Evolutionary conservation across 2,113 vertebrate species (phyloP).

Genomic region (Oryzias curvinotus): DNA sequence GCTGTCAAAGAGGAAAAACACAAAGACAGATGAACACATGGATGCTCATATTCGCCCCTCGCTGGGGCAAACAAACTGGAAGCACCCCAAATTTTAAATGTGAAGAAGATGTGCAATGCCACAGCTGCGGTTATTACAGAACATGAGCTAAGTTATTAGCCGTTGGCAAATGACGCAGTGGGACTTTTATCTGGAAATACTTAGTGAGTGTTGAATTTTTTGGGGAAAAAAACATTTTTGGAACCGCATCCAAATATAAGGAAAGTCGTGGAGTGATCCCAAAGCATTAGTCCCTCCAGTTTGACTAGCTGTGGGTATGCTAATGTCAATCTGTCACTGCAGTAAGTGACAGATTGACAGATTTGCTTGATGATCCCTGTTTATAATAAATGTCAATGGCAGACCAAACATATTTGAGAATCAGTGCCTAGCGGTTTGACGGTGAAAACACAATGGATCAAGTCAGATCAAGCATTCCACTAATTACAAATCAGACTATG

Average conservation of each 20-base stretch:
- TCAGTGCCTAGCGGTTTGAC: conserved; percentile 14
- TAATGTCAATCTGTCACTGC: too few relatives aligned
- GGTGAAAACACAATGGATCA: conserved; percentile 25
- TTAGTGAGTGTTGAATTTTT: conserved; percentile 8
- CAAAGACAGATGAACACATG: conserved; percentile 30
- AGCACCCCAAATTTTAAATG: conserved; percentile 21
- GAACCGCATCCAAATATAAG: too few relatives aligned
- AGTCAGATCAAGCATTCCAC: conserved; percentile 18
- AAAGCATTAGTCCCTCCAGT: too few relatives aligned
- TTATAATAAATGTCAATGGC: not conserved
- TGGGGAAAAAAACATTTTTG: not conserved
- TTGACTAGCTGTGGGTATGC: too few relatives aligned
- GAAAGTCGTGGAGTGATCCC: too few relatives aligned
- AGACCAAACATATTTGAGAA: conserved; percentile 23
- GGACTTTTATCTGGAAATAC: not conserved
- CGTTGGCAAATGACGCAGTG: not conserved
- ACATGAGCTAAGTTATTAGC: conserved; percentile 51
- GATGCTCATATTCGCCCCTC: conserved; percentile 19
- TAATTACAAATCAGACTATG: conserved; percentile 13
- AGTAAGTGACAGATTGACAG: too few relatives aligned
- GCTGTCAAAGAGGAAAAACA: conserved; percentile 33
- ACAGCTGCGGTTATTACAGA: conserved; percentile 58
- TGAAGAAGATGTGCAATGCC: conserved; percentile 28
- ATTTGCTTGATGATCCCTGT: conserved; percentile 16
- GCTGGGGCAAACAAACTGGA: conserved; percentile 21